Percentiles rank a stretch among this genome's conserved stretches.
Conservation (phyloP, 1,140 invertebrate genomes). For the Orchestia grillus region DNA sequence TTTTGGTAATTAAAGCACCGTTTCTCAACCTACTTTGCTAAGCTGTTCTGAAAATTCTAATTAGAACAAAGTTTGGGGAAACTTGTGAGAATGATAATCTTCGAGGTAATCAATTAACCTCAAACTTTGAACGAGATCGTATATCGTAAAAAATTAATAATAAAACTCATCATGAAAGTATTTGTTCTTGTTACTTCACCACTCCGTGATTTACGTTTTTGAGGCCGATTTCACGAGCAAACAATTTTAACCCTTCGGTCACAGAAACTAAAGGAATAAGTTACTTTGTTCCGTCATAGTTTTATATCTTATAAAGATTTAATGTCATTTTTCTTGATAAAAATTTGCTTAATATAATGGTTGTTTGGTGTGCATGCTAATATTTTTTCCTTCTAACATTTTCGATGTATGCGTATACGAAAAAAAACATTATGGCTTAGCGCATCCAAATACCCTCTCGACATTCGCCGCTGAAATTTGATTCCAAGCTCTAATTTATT, state of each 20-base stretch:
- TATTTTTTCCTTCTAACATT: neutral
- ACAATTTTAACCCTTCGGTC: too few relatives aligned
- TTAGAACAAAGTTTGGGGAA: neutral
- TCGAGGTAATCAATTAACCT: neutral
- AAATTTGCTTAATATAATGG: too few relatives aligned
- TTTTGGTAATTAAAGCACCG: neutral
- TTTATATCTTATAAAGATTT: too few relatives aligned
- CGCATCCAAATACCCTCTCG: neutral
- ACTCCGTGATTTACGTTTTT: too few relatives aligned
- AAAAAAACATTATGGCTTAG: neutral
- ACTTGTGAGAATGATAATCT: neutral
- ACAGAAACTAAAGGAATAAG: too few relatives aligned
- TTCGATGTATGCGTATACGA: neutral
- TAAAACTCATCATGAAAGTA: neutral
- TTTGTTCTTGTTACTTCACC: neutral
- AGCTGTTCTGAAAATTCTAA: neutral
- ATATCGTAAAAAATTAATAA: neutral
- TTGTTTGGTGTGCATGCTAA: neutral
- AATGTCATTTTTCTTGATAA: too few relatives aligned
- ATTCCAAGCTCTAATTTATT: neutral
- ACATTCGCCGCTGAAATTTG: neutral
- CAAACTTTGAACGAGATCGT: neutral
- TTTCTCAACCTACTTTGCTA: neutral
- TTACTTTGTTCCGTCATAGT: too few relatives aligned
- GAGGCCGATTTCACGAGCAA: too few relatives aligned